These are phyloP conservation scores for Cyaniris semiargus DNA, from an alignment of 2,888 invertebrate species.

Conservation along the genomic window DNA sequence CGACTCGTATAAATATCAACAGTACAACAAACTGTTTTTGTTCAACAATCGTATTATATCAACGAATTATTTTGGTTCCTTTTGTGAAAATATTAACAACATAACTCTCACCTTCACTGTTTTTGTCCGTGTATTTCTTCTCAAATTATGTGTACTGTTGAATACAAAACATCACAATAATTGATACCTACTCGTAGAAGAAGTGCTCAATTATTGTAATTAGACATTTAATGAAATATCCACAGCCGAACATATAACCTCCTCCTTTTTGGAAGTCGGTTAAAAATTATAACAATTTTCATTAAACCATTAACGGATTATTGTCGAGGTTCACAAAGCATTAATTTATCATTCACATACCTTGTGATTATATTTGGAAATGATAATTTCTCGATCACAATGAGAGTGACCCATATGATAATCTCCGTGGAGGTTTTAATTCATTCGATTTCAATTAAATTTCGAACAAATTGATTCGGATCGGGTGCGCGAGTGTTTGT, in stretches of 20 bases:
- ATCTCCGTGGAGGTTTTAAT: conserved; percentile 66
- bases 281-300: not conserved
- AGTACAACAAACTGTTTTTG: not conserved
- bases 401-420: conserved; percentile 45
- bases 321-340: not conserved
- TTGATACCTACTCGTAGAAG: too few species aligned
- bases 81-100: not conserved
- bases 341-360: not conserved
- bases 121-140: not conserved
- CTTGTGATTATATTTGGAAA: not conserved
- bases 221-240: not conserved
- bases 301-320: not conserved
- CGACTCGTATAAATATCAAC: conserved; percentile 6
- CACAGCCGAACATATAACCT: too few species aligned
- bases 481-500: conserved; percentile 70
- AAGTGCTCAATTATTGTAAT: not conserved
- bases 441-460: conserved; percentile 74
- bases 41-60: conserved; percentile 3
- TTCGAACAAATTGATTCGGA: conserved; percentile 71
- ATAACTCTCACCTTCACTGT: not conserved
- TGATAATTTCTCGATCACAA: conserved; percentile 31
- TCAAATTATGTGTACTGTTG: not conserved
- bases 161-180: too few species aligned
- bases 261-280: too few species aligned
- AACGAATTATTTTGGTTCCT: not conserved